A percentile compares a stretch with the other conserved stretches of the same genome.
Conservation (phyloP, 64 coral and sea anemone genomes). For the Dendrophyllia cribrosa region DNA sequence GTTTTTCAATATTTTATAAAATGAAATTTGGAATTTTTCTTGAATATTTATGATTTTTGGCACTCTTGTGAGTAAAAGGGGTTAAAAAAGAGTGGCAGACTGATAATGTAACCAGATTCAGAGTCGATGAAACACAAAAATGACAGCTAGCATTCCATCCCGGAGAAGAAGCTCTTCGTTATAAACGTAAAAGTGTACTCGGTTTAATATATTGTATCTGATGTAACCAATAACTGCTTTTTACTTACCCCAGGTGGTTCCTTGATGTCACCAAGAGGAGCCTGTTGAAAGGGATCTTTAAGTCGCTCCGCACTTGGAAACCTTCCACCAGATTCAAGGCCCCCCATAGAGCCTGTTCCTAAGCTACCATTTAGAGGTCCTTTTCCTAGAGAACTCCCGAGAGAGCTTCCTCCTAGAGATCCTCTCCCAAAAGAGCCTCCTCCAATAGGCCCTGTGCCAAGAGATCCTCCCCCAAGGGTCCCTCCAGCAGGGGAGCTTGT, state of each 20-base stretch:
- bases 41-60: too few species aligned
- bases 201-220: too few species aligned
- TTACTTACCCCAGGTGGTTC: conserved; percentile 23
- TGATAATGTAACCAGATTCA: too few species aligned
- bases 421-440: conserved; percentile 51
- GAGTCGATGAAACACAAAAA: too few species aligned
- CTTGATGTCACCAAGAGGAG: conserved; percentile 51
- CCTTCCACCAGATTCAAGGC: conserved; percentile 25
- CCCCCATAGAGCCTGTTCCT: conserved; percentile 23
- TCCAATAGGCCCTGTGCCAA: conserved; percentile 46
- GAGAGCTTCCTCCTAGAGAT: conserved; percentile 42
- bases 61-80: too few species aligned
- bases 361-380: conserved; percentile 9
- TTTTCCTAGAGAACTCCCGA: conserved; percentile 71
- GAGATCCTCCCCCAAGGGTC: conserved; percentile 65
- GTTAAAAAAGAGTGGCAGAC: too few species aligned
- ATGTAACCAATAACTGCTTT: not conserved
- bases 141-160: too few species aligned
- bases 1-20: too few species aligned
- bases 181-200: too few species aligned
- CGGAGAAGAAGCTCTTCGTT: too few species aligned
- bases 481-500: not conserved
- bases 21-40: too few species aligned
- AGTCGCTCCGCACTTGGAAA: conserved; percentile 15
- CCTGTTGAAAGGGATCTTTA: conserved; percentile 54